Evolutionary conservation across 2,888 invertebrate species (phyloP).

Genomic region (Eustalomyia histrio): DNA sequence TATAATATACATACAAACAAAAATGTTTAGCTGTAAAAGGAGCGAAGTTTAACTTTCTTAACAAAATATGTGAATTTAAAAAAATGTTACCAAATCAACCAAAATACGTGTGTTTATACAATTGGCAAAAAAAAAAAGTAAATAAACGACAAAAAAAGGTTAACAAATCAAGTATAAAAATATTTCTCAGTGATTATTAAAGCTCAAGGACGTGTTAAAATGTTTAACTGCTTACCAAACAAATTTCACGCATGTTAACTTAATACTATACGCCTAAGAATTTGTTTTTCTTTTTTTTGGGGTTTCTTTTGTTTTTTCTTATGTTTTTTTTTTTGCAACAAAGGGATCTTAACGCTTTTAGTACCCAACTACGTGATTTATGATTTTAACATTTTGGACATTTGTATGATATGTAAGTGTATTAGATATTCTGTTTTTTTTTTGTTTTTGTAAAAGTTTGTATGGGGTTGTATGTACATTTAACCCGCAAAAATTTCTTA

Average conservation of each 20-base stretch:
- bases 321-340: background rate
- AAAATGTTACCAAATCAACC: background rate
- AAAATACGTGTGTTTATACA: background rate
- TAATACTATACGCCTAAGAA: slow-evolving; percentile 45
- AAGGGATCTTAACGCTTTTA: slow-evolving; percentile 30
- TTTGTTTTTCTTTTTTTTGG: slow-evolving; percentile 7
- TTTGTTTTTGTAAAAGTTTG: background rate
- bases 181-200: slow-evolving; percentile 18
- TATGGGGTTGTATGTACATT: background rate
- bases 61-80: background rate
- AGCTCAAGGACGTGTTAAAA: slow-evolving; percentile 67
- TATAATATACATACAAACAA: background rate
- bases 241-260: slow-evolving; percentile 72
- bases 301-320: background rate
- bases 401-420: slow-evolving; percentile 1
- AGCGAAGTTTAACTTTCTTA: background rate
- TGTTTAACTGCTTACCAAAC: slow-evolving; percentile 69
- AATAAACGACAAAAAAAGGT: slow-evolving; percentile 25
- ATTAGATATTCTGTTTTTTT: background rate
- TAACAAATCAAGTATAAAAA: slow-evolving; percentile 43
- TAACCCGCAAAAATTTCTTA: slow-evolving; percentile 38
- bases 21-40: background rate
- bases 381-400: slow-evolving; percentile 41
- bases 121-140: background rate
- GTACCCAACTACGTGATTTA: slow-evolving; percentile 68